A percentile compares a stretch with the other conserved stretches of the same genome.
phyloP scores from a whole-genome alignment of 2,113 vertebrate genomes.

The Todiramphus chloris region DNA sequence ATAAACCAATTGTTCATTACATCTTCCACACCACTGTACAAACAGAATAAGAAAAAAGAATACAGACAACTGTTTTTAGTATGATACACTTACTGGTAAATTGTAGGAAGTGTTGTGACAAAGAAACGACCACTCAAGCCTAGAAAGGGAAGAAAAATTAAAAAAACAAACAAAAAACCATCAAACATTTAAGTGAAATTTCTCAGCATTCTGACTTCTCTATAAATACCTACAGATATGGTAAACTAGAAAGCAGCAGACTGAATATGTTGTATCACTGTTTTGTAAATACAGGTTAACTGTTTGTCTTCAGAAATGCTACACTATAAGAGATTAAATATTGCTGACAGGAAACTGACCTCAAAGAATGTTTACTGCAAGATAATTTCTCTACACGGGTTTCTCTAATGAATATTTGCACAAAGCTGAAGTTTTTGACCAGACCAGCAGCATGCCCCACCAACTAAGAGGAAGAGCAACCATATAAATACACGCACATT shows the following conservation, averaged over 20 bases:
- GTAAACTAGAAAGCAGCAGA: neutral
- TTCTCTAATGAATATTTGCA: neutral
- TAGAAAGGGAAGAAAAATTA: slow-evolving; percentile 51
- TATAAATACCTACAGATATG: neutral
- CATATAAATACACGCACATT: neutral
- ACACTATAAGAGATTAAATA: neutral
- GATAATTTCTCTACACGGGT: neutral
- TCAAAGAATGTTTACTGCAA: neutral
- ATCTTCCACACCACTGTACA: neutral
- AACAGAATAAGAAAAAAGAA: neutral
- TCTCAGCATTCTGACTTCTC: neutral
- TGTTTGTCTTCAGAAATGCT: neutral
- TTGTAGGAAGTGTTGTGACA: slow-evolving; percentile 84
- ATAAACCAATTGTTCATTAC: neutral
- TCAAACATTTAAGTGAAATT: neutral
- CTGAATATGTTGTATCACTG: neutral
- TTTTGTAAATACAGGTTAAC: neutral
- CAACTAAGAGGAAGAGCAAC: neutral
- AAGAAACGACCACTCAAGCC: slow-evolving; percentile 89
- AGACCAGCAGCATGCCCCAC: neutral
- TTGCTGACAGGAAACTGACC: neutral
- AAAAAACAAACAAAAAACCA: neutral
- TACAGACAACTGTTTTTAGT: neutral
- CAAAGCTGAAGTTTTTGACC: neutral
- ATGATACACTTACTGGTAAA: slow-evolving; percentile 80